Evolutionary conservation across 2,113 vertebrate species (phyloP), one percentile per base, ranked within the genome.

Genomic region (Tamias sibiricus): DNA sequence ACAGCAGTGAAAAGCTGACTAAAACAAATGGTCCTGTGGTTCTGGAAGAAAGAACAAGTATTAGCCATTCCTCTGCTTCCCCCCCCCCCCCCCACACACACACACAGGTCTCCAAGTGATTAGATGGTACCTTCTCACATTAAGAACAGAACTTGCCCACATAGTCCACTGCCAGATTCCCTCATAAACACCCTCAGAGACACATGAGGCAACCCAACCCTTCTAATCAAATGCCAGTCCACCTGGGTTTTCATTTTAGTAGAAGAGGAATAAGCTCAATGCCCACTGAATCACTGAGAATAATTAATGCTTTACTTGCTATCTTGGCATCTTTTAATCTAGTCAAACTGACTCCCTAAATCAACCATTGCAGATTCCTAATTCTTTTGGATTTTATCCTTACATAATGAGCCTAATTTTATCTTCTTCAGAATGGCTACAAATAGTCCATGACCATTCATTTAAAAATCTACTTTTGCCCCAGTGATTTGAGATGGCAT

Each of bases 391-490:
- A 92, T 26, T 49, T 68, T 92, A 72, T 80, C 72, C 24, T 49
- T 75, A 54, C 13, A 17, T 22, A 35, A 68, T 42, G 20, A 57
- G 10, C 12, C 42, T 71, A 90, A 94, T 64, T 42, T 86, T 75
- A 82, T 74, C 66, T 54, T 74, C 74, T 92, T 80, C 49, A 64
- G 26, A 94, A n/a, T 76, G 79, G 16, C 40, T 83, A 59, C 13
- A 64, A 30, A 81, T 44, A 75, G n/a, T 76, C 13, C 26, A 80
- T 54, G 37, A 71, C 57, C 35, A 64, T 69, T 62, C 47, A 84
- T 77, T 77, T 42, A 79, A 94, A 92, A 71, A 28, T 76, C 24
- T 13, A 26, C 81, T 76, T 92, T 92, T 92, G 64, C 72, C 54
- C 32, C 72, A 72, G n/a, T 54, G 28, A 74, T 91, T 66, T 71